Conservation (phyloP, 2,797 vertebrate genomes). For the Dromococcyx pavoninus region DNA sequence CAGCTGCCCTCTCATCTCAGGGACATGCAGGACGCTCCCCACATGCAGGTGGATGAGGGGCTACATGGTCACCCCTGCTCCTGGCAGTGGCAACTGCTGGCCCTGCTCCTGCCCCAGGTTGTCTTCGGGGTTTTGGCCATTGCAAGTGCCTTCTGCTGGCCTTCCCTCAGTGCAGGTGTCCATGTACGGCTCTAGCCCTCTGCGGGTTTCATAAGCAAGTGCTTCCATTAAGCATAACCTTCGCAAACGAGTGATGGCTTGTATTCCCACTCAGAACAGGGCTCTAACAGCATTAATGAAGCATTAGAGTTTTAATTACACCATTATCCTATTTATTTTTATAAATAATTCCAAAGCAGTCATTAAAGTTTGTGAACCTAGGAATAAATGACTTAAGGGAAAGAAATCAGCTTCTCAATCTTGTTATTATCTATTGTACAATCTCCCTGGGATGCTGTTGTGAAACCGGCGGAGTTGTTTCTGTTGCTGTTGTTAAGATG, state of each 20-base stretch:
- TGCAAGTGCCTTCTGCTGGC: not conserved
- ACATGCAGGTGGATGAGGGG: accelerated
- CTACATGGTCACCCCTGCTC: accelerated
- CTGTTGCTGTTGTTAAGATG: conserved; percentile 24
- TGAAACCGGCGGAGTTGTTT: not conserved
- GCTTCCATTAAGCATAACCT: conserved; percentile 8
- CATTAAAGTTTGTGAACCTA: conserved; percentile 68
- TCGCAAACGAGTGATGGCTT: not conserved
- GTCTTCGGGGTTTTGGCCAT: accelerated
- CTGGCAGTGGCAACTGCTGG: accelerated
- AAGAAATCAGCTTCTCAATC: conserved; percentile 45
- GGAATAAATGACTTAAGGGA: conserved; percentile 66
- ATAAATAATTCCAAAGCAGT: conserved; percentile 74
- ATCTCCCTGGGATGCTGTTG: conserved; percentile 50
- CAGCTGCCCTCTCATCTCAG: accelerated
- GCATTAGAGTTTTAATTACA: conserved; percentile 70
- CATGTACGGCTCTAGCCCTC: not conserved
- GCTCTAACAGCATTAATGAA: conserved; percentile 65
- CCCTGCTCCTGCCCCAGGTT: not conserved
- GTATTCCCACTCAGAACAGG: not conserved
- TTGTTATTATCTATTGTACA: conserved; percentile 50
- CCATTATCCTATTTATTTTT: conserved; percentile 74
- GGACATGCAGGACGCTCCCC: not conserved
- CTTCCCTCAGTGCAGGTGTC: not conserved
- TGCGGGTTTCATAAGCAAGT: not conserved